These are phyloP conservation scores for Chloropsis cyanopogon DNA, from an alignment of 2,113 vertebrate genomes.

Conservation along the genomic window DNA sequence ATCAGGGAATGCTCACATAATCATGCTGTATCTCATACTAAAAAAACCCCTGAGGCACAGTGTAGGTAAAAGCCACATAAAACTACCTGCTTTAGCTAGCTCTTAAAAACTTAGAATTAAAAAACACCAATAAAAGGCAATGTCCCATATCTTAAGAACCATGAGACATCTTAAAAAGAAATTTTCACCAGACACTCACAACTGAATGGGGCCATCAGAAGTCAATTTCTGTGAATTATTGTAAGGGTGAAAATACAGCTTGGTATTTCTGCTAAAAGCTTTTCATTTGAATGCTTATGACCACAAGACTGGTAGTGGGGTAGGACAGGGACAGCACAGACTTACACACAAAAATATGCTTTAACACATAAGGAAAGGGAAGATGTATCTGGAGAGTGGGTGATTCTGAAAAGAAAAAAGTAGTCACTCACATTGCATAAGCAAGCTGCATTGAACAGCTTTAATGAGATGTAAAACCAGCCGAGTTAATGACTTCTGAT, in stretches of 20 bases:
- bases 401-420: not conserved
- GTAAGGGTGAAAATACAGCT: not conserved
- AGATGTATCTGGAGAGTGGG: not conserved
- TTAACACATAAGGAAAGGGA: not conserved
- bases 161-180: not conserved
- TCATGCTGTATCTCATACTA: not conserved
- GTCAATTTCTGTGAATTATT: not conserved
- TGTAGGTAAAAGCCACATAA: not conserved
- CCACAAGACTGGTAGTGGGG: not conserved
- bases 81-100: not conserved
- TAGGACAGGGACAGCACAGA: not conserved
- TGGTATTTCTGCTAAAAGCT: not conserved
- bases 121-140: not conserved
- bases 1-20: not conserved
- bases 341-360: not conserved
- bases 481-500: conserved; percentile 5
- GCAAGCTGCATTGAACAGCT: not conserved
- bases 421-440: not conserved
- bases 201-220: not conserved
- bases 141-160: not conserved
- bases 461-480: not conserved
- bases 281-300: not conserved
- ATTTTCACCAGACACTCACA: not conserved
- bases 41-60: not conserved
- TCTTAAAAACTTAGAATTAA: not conserved